These are phyloP conservation scores for Urocynchramus pylzowi DNA, from an alignment of 2,113 vertebrate species.

Conservation along the genomic window DNA sequence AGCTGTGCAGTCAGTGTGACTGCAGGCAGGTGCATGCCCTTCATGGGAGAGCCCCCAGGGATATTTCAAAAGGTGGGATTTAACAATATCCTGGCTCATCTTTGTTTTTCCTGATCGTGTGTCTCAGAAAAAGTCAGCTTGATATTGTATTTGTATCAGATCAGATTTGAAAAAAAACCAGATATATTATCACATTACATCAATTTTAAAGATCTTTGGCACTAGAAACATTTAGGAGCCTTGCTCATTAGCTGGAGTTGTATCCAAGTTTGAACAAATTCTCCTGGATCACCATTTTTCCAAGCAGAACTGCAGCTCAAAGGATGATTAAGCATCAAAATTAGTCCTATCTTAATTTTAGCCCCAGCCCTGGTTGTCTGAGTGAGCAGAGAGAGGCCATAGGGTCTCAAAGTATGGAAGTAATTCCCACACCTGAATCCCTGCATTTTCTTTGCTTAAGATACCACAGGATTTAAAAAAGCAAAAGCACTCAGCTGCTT, in stretches of 20 bases:
- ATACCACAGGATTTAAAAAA: neutral
- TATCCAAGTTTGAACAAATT: neutral
- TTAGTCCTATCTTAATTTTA: neutral
- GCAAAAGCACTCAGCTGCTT: neutral
- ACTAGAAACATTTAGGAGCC: neutral
- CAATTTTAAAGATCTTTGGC: neutral
- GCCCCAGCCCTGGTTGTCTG: neutral
- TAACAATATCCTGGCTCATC: neutral
- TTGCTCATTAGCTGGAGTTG: neutral
- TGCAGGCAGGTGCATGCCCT: accelerated
- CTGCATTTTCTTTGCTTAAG: neutral
- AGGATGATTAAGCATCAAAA: neutral
- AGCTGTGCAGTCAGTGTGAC: neutral
- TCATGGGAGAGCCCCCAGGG: neutral
- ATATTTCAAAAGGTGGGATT: neutral
- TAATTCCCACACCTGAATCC: neutral
- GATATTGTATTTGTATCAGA: neutral
- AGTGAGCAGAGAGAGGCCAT: neutral
- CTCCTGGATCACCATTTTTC: neutral
- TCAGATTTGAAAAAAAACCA: neutral
- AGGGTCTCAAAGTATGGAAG: neutral
- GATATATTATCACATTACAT: neutral
- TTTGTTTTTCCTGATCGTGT: neutral
- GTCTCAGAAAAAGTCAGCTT: neutral
- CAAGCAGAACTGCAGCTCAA: neutral